Evolutionary conservation across 1,140 invertebrate species (phyloP).

Genomic region (Brachionus manjavacas): DNA sequence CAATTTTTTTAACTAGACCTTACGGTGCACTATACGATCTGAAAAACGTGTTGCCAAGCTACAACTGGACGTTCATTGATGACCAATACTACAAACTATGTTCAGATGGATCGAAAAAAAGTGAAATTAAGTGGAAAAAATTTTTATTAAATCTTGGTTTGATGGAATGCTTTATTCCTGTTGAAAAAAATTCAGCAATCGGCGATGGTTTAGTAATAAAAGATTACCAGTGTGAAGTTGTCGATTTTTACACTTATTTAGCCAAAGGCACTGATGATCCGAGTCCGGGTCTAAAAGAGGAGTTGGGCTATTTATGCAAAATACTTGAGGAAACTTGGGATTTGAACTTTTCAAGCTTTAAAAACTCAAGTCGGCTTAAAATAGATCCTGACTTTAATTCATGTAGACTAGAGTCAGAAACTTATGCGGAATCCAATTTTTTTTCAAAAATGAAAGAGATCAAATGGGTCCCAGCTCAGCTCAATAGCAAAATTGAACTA

Average conservation of each 20-base stretch:
- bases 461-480: background rate
- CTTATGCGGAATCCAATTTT: background rate
- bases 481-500: background rate
- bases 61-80: background rate
- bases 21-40: background rate
- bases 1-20: background rate
- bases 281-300: background rate
- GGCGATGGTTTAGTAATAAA: background rate
- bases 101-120: background rate
- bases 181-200: background rate
- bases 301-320: background rate
- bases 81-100: background rate
- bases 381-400: background rate
- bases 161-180: background rate
- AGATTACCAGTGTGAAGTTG: background rate
- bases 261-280: background rate
- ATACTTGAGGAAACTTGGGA: constrained; percentile 23
- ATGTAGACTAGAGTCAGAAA: background rate
- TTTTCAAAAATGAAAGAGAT: background rate
- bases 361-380: background rate
- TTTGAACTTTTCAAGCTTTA: background rate
- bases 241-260: background rate
- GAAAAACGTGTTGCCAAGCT: background rate
- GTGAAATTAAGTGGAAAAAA: background rate
- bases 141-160: background rate